A percentile compares a stretch with the other conserved stretches of the same genome.
Conservation (phyloP, 2,113 vertebrate genomes). For the Rissa tridactyla region DNA sequence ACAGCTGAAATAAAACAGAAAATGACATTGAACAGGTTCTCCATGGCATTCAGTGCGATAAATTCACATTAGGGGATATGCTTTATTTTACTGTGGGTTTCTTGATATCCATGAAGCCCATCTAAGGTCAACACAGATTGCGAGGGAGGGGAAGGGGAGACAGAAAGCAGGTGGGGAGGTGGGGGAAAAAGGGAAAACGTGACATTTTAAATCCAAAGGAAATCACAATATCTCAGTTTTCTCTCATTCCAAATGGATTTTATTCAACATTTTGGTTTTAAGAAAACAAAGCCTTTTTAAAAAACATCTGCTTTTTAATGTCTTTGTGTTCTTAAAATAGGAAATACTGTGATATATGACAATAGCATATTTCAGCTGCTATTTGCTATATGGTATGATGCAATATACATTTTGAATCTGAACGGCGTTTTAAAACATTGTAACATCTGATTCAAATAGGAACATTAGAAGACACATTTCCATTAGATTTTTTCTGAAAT, state of each 20-base stretch:
- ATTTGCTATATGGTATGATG: background rate
- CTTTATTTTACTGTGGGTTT: slow-evolving; percentile 22
- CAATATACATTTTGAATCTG: background rate
- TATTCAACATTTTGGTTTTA: background rate
- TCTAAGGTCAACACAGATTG: slow-evolving; percentile 10
- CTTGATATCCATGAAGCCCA: slow-evolving; percentile 15
- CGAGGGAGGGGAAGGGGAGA: background rate
- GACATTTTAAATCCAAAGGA: slow-evolving; percentile 22
- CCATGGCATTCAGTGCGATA: background rate
- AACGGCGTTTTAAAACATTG: background rate
- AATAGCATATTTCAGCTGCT: background rate
- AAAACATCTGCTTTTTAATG: background rate
- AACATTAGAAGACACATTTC: background rate
- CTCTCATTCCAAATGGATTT: background rate
- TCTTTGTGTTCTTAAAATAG: background rate
- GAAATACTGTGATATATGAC: background rate
- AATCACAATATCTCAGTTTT: background rate
- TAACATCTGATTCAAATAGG: background rate
- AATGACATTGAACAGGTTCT: slow-evolving; percentile 54
- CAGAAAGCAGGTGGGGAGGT: background rate
- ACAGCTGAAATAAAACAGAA: slow-evolving; percentile 55
- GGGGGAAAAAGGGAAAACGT: background rate
- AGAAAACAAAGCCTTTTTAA: background rate
- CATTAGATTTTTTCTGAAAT: background rate
- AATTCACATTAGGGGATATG: slow-evolving; percentile 41